A percentile compares a stretch with the other conserved stretches of the same genome.
Conservation (phyloP, 92 coral and sea anemone genomes). For the Paragorgia papillata region DNA sequence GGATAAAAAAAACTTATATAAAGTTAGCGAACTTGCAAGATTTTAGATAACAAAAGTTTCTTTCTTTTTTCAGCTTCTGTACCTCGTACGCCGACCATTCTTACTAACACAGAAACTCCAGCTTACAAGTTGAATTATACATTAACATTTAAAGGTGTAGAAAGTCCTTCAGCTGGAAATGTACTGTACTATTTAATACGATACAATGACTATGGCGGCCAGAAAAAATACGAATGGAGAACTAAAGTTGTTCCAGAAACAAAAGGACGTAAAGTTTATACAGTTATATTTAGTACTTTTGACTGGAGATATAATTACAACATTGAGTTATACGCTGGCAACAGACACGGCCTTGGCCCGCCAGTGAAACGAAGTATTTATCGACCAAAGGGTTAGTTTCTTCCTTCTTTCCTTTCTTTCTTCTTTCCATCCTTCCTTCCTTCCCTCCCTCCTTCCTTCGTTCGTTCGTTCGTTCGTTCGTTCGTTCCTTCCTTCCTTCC, state of each 20-base stretch:
- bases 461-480: no score
- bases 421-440: background rate
- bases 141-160: background rate
- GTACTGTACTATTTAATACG: conserved; percentile 18
- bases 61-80: background rate
- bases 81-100: conserved; percentile 5
- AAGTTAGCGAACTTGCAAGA: no score
- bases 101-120: conserved; percentile 9
- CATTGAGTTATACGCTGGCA: conserved; percentile 20
- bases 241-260: background rate
- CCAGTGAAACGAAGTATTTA: conserved; percentile 2
- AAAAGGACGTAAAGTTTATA: background rate
- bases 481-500: no score
- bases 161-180: background rate
- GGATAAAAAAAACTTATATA: no score
- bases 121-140: background rate
- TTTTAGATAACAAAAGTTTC: no score
- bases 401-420: background rate
- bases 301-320: conserved; percentile 18
- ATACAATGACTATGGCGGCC: background rate
- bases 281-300: background rate
- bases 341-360: conserved; percentile 8
- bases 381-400: conserved; percentile 21
- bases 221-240: conserved; percentile 9
- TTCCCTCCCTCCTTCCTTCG: no score